These are phyloP conservation scores for Actinernus sp. DNA, from an alignment of 92 coral and sea anemone species.

Conservation along the genomic window DNA sequence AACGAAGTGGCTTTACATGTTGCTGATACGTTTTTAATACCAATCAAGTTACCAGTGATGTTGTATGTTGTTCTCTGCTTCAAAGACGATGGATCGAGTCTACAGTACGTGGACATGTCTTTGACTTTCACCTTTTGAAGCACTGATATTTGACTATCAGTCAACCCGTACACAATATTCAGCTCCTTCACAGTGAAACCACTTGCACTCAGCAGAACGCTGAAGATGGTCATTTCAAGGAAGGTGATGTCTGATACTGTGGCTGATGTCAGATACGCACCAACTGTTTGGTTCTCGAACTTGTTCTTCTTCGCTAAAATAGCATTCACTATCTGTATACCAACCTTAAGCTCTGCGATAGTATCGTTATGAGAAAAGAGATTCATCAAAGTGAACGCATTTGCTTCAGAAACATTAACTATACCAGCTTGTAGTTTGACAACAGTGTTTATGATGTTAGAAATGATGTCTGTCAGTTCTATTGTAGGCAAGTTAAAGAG, in stretches of 20 bases:
- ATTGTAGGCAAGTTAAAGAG: constrained; percentile 46
- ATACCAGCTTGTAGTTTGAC: constrained; percentile 34
- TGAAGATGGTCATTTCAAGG: constrained; percentile 22
- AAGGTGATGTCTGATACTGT: constrained; percentile 44
- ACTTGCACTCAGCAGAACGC: constrained; percentile 28
- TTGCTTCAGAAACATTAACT: constrained; percentile 32
- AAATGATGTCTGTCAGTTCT: constrained; percentile 46
- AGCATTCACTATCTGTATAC: constrained; percentile 16
- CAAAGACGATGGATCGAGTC: constrained; percentile 6
- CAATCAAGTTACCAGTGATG: constrained; percentile 39
- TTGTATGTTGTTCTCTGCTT: constrained; percentile 35
- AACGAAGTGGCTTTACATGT: constrained; percentile 46
- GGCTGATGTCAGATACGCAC: constrained; percentile 24
- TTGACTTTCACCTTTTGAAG: constrained; percentile 19
- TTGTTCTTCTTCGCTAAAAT: constrained; percentile 14
- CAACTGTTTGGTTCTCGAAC: constrained; percentile 49
- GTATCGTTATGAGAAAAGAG: constrained; percentile 35
- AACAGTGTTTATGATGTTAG: constrained; percentile 29
- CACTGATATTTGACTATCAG: constrained; percentile 10
- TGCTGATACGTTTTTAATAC: constrained; percentile 19
- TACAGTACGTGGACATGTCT: constrained; percentile 51
- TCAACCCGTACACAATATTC: constrained; percentile 21
- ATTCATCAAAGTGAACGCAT: constrained; percentile 29
- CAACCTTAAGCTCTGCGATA: constrained; percentile 39
- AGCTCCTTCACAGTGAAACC: constrained; percentile 20